These are phyloP conservation scores for Hymenochirus boettgeri DNA, from an alignment of 2,113 vertebrate genomes.

Conservation along the genomic window DNA sequence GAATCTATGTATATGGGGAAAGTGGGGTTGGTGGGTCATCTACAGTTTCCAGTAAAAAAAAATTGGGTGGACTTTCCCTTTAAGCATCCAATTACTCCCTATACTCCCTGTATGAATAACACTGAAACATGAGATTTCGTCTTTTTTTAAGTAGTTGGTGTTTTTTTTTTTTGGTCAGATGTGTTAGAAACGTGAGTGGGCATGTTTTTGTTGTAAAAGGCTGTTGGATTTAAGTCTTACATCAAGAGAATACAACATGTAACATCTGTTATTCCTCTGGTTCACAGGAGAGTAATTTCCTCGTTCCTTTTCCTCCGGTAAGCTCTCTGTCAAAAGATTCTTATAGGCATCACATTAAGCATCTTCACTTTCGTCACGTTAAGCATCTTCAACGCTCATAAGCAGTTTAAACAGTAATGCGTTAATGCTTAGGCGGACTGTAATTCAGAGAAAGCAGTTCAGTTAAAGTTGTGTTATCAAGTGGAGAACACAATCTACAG, in stretches of 20 bases:
- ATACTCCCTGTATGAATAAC: too few relatives aligned
- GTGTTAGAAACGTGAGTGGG: too few relatives aligned
- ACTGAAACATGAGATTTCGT: too few relatives aligned
- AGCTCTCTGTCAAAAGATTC: conserved; percentile 40
- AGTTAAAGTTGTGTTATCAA: conserved; percentile 37
- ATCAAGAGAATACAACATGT: conserved; percentile 41
- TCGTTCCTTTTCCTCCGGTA: conserved; percentile 37
- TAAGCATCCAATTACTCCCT: too few relatives aligned
- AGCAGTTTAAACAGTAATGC: conserved; percentile 43
- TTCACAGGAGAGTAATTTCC: conserved; percentile 40
- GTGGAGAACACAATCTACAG: conserved; percentile 28
- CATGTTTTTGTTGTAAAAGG: conserved; percentile 17
- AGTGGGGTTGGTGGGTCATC: too few relatives aligned
- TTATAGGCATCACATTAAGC: conserved; percentile 43
- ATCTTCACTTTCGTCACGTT: conserved; percentile 42
- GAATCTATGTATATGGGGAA: too few relatives aligned
- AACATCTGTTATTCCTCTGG: conserved; percentile 38
- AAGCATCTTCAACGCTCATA: conserved; percentile 42
- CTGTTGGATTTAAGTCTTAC: conserved; percentile 36
- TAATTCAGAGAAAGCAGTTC: conserved; percentile 37
- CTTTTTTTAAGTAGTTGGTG: too few relatives aligned
- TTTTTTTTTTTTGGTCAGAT: too few relatives aligned
- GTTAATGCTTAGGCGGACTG: conserved; percentile 36
- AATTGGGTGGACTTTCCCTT: too few relatives aligned
- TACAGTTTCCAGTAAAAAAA: too few relatives aligned